Evolutionary conservation across 2,888 invertebrate genomes (phyloP).

Genomic region (Chromoteleia sp.): DNA sequence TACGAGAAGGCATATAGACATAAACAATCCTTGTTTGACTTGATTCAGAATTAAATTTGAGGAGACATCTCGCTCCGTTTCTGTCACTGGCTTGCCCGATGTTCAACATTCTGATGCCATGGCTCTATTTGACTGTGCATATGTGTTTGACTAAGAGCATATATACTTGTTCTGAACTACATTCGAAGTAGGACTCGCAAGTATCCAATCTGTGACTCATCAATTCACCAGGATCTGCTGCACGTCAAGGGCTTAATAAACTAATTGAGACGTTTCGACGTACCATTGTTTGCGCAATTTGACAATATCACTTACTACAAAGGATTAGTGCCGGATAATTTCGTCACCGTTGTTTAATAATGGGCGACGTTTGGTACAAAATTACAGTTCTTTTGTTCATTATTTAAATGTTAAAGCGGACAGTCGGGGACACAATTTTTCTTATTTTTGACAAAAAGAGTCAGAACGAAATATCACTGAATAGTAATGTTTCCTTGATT

Average conservation of each 20-base stretch:
- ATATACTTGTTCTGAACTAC: slow-evolving; percentile 54
- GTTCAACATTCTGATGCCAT: slow-evolving; percentile 62
- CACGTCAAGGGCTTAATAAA: slow-evolving; percentile 77
- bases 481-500: too few species aligned
- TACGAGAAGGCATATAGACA: slow-evolving; percentile 55
- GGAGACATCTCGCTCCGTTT: slow-evolving; percentile 39
- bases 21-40: slow-evolving; percentile 63
- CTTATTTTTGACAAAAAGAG: too few species aligned
- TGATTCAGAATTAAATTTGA: slow-evolving; percentile 64
- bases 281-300: slow-evolving; percentile 35
- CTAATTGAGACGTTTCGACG: slow-evolving; percentile 71
- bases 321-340: slow-evolving; percentile 7
- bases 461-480: too few species aligned
- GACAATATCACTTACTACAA: slow-evolving; percentile 19
- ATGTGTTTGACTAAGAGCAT: slow-evolving; percentile 59
- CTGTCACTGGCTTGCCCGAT: slow-evolving; percentile 4
- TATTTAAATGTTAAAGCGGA: neutral
- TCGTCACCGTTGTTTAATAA: neutral
- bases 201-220: slow-evolving; percentile 72
- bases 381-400: too few species aligned
- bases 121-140: slow-evolving; percentile 57
- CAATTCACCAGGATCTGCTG: slow-evolving; percentile 78
- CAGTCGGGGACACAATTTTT: too few species aligned
- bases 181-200: slow-evolving; percentile 49
- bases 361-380: too few species aligned